A percentile compares a stretch with the other conserved stretches of the same genome.
Evolutionary conservation across 2,113 vertebrate genomes (phyloP).

Genomic region (Xenopus laevis): DNA sequence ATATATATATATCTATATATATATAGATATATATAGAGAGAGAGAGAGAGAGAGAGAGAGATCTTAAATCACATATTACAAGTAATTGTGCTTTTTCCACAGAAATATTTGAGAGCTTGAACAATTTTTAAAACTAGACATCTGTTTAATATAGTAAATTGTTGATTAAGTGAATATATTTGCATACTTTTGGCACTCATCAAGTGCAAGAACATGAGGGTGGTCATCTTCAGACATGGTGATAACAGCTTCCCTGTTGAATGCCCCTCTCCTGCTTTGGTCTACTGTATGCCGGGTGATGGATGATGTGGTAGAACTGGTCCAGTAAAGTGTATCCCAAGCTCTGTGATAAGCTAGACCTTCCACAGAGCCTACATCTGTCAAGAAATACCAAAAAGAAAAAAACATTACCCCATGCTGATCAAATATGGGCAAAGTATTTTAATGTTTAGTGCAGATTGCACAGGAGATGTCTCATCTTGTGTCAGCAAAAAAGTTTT

Average conservation of each 20-base stretch:
- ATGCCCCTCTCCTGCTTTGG: conserved; percentile 73
- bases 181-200: conserved; percentile 90
- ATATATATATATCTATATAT: too few species aligned
- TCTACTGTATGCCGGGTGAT: conserved; percentile 89
- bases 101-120: neutral
- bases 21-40: too few species aligned
- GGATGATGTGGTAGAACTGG: conserved; percentile 90
- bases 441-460: conserved; percentile 6
- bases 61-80: too few species aligned
- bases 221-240: conserved; percentile 93
- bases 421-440: conserved; percentile 2
- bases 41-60: too few species aligned
- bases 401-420: conserved; percentile 20
- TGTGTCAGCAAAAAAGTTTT: too few species aligned
- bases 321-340: conserved; percentile 97
- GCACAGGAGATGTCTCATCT: neutral
- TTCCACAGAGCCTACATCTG: conserved; percentile 95
- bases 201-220: conserved; percentile 85
- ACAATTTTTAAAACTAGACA: neutral
- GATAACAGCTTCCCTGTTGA: conserved; percentile 81
- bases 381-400: conserved; percentile 32
- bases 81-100: too few species aligned
- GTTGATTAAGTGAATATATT: neutral
- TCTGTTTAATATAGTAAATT: neutral
- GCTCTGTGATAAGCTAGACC: conserved; percentile 89